These are phyloP conservation scores for Scolopax mira DNA, from an alignment of 2,113 vertebrate genomes.

Conservation along the genomic window DNA sequence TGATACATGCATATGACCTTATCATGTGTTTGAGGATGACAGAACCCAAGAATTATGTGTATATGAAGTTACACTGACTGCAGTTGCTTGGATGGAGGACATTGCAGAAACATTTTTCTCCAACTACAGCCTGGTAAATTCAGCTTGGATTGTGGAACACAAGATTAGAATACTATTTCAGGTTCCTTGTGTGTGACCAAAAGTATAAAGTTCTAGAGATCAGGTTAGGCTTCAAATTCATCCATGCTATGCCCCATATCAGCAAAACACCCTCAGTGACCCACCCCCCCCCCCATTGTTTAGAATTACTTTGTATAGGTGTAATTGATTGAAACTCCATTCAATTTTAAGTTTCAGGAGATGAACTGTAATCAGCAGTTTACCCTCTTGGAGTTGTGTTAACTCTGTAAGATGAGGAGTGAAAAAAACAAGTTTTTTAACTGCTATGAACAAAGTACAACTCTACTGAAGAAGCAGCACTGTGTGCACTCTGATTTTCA, in stretches of 20 bases:
- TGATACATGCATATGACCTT: neutral
- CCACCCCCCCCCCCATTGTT: neutral
- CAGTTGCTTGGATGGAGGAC: neutral
- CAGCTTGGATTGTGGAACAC: neutral
- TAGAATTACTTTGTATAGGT: neutral
- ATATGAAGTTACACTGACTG: neutral
- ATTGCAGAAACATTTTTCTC: neutral
- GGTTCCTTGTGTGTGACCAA: neutral
- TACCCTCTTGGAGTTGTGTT: neutral
- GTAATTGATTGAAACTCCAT: neutral
- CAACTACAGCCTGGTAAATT: neutral
- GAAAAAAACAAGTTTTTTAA: neutral
- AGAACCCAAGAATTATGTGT: neutral
- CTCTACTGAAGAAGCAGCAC: neutral
- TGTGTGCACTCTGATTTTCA: neutral
- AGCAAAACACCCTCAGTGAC: neutral
- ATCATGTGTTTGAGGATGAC: neutral
- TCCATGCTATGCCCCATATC: neutral
- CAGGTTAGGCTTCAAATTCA: neutral
- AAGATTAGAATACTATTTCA: neutral
- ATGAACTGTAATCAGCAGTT: neutral
- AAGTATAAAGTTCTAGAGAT: neutral
- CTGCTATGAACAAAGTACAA: neutral
- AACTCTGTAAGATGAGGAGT: neutral
- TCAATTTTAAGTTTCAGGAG: neutral